Evolutionary conservation across 2,113 vertebrate genomes (phyloP).

Genomic region (Takifugu flavidus): DNA sequence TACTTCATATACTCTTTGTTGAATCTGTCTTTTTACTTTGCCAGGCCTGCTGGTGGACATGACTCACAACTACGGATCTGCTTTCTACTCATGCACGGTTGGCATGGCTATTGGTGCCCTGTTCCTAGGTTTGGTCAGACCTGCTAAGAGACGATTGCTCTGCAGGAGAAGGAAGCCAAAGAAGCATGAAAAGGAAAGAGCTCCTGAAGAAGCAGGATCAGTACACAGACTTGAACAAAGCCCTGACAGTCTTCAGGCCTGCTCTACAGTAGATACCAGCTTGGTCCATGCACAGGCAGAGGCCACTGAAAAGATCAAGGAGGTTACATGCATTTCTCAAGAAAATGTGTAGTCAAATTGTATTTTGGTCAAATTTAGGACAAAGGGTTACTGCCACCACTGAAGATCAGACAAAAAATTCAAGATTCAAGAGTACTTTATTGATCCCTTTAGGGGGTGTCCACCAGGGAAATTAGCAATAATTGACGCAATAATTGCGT

Average conservation of each 20-base stretch:
- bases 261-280: slow-evolving; percentile 71
- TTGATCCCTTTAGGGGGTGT: too few species aligned
- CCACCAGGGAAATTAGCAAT: too few species aligned
- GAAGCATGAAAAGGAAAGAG: not conserved
- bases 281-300: slow-evolving; percentile 40
- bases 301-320: slow-evolving; percentile 1
- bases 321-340: slow-evolving; percentile 22
- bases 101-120: slow-evolving; percentile 82
- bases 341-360: not conserved
- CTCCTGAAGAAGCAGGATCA: slow-evolving; percentile 14
- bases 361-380: not conserved
- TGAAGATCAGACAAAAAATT: not conserved
- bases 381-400: not conserved
- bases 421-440: too few species aligned
- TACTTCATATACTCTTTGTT: not conserved
- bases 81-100: slow-evolving; percentile 90
- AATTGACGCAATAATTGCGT: too few species aligned
- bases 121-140: slow-evolving; percentile 86
- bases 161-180: slow-evolving; percentile 46
- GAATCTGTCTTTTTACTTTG: slow-evolving; percentile 10
- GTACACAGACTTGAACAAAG: not conserved
- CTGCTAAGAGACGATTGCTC: slow-evolving; percentile 79
- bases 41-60: slow-evolving; percentile 89
- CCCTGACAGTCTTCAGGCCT: slow-evolving; percentile 56
- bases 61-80: slow-evolving; percentile 87